Percentiles rank a stretch among this genome's conserved stretches.
Evolutionary conservation across 2,113 vertebrate genomes (phyloP).

Genomic region (Cairina moschata): DNA sequence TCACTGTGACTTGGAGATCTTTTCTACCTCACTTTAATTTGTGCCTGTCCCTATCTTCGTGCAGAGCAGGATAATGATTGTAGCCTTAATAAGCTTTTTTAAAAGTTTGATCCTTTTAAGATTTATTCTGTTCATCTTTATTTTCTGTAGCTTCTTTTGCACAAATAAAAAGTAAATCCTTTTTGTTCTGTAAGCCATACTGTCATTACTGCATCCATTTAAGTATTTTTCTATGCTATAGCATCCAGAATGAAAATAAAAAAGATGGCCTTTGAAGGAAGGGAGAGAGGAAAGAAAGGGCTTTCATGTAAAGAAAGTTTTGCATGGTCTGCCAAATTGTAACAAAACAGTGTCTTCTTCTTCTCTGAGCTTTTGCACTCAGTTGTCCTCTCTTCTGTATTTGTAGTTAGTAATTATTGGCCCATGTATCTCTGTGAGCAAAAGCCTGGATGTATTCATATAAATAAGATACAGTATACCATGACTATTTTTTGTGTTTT

Average conservation of each 20-base stretch:
- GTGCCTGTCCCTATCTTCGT: not conserved
- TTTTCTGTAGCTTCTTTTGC: not conserved
- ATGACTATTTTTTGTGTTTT: not conserved
- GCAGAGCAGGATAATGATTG: not conserved
- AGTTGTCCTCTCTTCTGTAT: not conserved
- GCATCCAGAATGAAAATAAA: not conserved
- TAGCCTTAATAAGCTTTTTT: not conserved
- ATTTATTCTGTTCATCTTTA: not conserved
- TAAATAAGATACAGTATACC: not conserved
- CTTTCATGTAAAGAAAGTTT: not conserved
- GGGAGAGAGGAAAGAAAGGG: not conserved
- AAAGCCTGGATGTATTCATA: not conserved
- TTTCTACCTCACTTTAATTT: not conserved
- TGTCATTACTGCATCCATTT: not conserved
- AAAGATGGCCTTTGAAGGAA: not conserved
- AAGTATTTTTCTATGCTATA: not conserved
- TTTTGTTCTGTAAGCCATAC: not conserved
- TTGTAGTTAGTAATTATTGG: not conserved
- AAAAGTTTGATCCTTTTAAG: not conserved
- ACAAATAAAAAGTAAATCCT: not conserved
- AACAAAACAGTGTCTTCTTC: not conserved
- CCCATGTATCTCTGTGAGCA: not conserved
- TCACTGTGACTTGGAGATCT: not conserved
- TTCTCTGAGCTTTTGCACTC: not conserved
- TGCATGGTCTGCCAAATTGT: fast-evolving